These are phyloP conservation scores for Suillia variegata DNA, from an alignment of 2,888 invertebrate species.

Conservation along the genomic window DNA sequence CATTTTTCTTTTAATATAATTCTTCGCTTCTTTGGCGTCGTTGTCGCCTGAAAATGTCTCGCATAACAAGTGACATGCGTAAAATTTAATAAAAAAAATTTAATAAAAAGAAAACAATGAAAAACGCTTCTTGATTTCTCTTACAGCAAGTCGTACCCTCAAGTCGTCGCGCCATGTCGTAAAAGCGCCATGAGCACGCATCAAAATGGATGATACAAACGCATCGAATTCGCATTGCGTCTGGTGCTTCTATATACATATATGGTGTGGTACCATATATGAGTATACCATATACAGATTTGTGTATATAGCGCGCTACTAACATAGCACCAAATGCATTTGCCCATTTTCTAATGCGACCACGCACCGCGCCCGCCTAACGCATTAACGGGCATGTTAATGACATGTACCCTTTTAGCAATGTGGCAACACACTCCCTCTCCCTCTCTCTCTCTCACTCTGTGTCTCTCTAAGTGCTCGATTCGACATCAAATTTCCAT, in stretches of 20 bases:
- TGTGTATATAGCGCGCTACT: no score
- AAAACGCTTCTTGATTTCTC: no score
- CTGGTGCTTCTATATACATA: no score
- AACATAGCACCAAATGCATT: no score
- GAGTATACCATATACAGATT: no score
- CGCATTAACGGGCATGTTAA: constrained; percentile 12
- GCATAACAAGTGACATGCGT: constrained; percentile 7
- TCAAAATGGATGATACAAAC: neutral
- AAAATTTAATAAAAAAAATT: constrained; percentile 15
- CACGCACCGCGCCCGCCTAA: no score
- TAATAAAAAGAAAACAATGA: neutral
- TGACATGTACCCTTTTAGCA: constrained; percentile 19
- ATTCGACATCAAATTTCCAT: constrained; percentile 15
- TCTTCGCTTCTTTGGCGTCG: constrained; percentile 16
- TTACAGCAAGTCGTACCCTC: no score
- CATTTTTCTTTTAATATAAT: constrained; percentile 30
- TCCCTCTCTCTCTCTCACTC: no score
- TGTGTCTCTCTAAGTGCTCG: neutral
- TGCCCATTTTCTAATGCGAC: neutral
- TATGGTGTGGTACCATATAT: no score
- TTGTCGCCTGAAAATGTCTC: neutral
- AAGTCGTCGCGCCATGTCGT: constrained; percentile 6
- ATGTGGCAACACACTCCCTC: no score
- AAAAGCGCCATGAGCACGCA: neutral
- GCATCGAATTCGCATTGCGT: neutral